Evolutionary conservation across 2,797 vertebrate species (phyloP).

Genomic region (Acanthurus leucopareius): DNA sequence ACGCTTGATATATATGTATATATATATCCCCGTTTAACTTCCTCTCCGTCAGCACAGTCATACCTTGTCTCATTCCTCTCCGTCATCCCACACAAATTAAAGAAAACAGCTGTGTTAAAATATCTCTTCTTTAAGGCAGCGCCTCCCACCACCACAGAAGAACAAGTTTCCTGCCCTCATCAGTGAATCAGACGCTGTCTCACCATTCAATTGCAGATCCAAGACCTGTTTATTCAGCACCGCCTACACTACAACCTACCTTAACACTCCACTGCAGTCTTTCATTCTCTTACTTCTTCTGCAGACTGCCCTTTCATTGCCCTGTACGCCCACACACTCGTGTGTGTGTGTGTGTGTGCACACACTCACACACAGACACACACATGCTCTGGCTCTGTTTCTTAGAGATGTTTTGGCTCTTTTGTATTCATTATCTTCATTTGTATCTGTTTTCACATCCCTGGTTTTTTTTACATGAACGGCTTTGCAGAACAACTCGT

Average conservation of each 20-base stretch:
- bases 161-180: conserved; percentile 16
- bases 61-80: neutral
- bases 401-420: conserved; percentile 26
- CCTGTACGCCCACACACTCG: conserved; percentile 30
- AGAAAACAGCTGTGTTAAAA: neutral
- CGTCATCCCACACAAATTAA: conserved; percentile 6
- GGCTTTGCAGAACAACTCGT: neutral
- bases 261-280: conserved; percentile 36
- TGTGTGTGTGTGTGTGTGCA: conserved; percentile 13
- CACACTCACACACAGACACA: conserved; percentile 18
- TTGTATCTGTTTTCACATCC: conserved; percentile 14
- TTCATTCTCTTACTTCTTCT: conserved; percentile 47
- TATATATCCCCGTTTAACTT: neutral
- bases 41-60: neutral
- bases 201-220: conserved; percentile 32
- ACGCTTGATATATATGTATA: no score
- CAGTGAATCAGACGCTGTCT: conserved; percentile 54
- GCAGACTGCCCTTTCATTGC: conserved; percentile 57
- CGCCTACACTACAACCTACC: conserved; percentile 57
- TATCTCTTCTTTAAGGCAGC: neutral
- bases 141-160: neutral
- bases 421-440: conserved; percentile 44
- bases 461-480: conserved; percentile 26
- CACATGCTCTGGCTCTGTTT: conserved; percentile 8
- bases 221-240: conserved; percentile 58